Evolutionary conservation across 2,797 vertebrate genomes (phyloP), one percentile per base, ranked within the genome.

Genomic region (Galagoides demidoff): DNA sequence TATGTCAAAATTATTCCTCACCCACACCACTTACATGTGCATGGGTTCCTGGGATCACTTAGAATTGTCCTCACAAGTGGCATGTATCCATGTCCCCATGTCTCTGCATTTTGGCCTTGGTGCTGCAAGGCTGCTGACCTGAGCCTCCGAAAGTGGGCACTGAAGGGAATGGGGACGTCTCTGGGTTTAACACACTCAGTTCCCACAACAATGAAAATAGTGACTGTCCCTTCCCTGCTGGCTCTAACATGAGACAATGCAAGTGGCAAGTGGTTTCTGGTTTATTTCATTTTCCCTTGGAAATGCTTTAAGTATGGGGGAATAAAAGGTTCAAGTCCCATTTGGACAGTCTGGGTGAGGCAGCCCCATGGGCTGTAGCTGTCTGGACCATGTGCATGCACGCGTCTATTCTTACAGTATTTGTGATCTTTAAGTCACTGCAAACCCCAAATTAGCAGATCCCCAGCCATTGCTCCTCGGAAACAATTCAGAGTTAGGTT

Each of bases 371-470:
- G 2, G 7, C 7, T 5, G 7, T 22, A 64, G 43, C 63, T 52
- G 49, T 52, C 13, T 52, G 49, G 49, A 14, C 49, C 49, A 52
- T 16, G 49, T 52, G 49, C 17, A 3, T 0, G 8, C 3, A 19
- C 1, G 1, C 1, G 2, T 7, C 57, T 29, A 29, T 31, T 77
- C 76, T 59, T 39, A 29, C 0, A 3, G 45, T 5, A 31, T 5
- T 34, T 68, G 29, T 4, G 22, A 29, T 79, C 84, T 73, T 0
- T 61, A 52, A 73, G 12, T 66, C n/a, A 71, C 34, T 45, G 9
- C 22, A 43, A 37, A 61, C 20, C 11, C 9, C 31, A 34, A 57
- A 39, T n/a, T 43, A 52, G 22, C 68, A 86, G 55, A 81, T 57
- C 4, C 17, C 10, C 27, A 87, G 34, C 82, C 10, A 2, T 12